Evolutionary conservation across 1,140 invertebrate genomes (phyloP).

Genomic region (Drosophila seguyi): DNA sequence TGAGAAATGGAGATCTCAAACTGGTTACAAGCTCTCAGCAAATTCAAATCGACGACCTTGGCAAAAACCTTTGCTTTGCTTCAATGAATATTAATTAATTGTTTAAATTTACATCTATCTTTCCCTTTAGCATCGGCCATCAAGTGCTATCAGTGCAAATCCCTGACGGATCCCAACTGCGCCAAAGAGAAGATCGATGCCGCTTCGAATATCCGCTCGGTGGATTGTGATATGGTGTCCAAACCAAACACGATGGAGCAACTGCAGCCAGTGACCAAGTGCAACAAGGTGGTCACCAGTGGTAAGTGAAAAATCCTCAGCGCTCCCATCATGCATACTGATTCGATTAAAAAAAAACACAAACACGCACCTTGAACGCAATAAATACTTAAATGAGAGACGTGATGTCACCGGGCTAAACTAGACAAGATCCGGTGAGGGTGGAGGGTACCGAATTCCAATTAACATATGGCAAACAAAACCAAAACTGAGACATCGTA

Average conservation of each 20-base stretch:
- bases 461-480: conserved; percentile 64
- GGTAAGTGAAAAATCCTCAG: conserved; percentile 61
- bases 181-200: conserved; percentile 69
- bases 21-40: conserved; percentile 51
- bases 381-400: conserved; percentile 33
- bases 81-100: conserved; percentile 10
- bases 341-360: conserved; percentile 12
- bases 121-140: conserved; percentile 69
- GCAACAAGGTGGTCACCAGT: conserved; percentile 80
- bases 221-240: conserved; percentile 68
- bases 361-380: conserved; percentile 48
- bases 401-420: conserved; percentile 64
- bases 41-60: conserved; percentile 38
- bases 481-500: conserved; percentile 26
- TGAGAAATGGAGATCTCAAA: conserved; percentile 40
- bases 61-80: conserved; percentile 1
- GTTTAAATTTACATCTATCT: background rate
- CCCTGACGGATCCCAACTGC: conserved; percentile 75
- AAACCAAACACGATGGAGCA: conserved; percentile 71
- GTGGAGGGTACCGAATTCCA: conserved; percentile 25
- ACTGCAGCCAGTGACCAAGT: conserved; percentile 73
- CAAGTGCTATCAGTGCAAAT: conserved; percentile 81
- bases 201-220: conserved; percentile 58
- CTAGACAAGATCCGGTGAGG: conserved; percentile 21
- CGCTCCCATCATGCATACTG: conserved; percentile 21